Evolutionary conservation across 2,113 vertebrate genomes (phyloP).

Genomic region (Corythornis vintsioides): DNA sequence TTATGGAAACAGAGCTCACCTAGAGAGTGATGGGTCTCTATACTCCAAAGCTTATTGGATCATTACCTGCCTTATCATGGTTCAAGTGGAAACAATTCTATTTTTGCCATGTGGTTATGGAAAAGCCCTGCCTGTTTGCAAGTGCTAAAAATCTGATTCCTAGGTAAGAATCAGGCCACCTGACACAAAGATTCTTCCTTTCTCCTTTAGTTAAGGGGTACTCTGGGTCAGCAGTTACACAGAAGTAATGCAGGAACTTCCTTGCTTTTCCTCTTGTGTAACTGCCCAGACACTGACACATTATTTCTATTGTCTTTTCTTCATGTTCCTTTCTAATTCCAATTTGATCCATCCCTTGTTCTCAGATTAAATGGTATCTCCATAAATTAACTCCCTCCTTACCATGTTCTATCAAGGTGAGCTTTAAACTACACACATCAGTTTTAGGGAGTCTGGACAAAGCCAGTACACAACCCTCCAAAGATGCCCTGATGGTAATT

Average conservation of each 20-base stretch:
- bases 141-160: not conserved
- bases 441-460: not conserved
- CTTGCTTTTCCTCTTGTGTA: not conserved
- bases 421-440: not conserved
- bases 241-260: not conserved
- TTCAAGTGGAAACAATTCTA: not conserved
- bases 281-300: not conserved
- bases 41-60: not conserved
- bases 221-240: not conserved
- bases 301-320: not conserved
- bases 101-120: not conserved
- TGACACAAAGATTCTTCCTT: not conserved
- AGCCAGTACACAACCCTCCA: not conserved
- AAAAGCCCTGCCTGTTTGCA: not conserved
- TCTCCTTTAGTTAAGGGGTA: not conserved
- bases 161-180: not conserved
- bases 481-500: not conserved
- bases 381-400: not conserved
- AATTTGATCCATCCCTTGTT: not conserved
- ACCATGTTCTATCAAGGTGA: not conserved
- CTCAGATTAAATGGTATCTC: not conserved
- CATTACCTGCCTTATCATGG: not conserved
- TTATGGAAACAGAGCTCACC: not conserved
- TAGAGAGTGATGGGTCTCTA: not conserved
- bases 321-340: not conserved